These are phyloP conservation scores for Anoplopoma fimbria DNA, from an alignment of 2,113 vertebrate genomes.

Conservation along the genomic window DNA sequence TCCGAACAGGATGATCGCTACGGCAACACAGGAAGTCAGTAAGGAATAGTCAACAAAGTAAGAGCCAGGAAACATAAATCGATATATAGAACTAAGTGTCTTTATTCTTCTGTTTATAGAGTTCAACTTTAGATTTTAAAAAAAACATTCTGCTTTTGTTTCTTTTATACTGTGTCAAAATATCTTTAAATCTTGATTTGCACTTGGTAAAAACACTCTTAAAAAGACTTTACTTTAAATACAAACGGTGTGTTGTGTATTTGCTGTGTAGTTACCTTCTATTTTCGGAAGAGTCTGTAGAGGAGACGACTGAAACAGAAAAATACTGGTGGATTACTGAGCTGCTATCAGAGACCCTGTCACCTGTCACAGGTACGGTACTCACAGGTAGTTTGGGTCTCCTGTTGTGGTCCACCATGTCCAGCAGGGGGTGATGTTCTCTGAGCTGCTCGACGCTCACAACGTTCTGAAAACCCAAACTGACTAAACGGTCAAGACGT, in stretches of 20 bases:
- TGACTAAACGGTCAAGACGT: conserved; percentile 53
- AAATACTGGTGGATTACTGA: background rate
- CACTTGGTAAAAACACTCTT: background rate
- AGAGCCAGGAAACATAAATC: background rate
- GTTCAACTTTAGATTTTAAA: background rate
- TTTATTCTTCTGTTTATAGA: background rate
- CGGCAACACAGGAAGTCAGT: background rate
- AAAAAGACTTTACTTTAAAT: background rate
- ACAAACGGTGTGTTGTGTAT: background rate
- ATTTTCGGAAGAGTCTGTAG: conserved; percentile 85
- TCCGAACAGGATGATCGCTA: conserved; percentile 90
- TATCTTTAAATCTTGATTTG: background rate
- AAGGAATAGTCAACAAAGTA: background rate
- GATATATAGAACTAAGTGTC: background rate
- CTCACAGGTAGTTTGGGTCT: conserved; percentile 82
- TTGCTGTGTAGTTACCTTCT: conserved; percentile 82
- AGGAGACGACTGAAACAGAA: conserved; percentile 81
- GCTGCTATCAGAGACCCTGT: background rate
- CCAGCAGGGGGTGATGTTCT: conserved; percentile 88
- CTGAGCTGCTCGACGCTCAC: conserved; percentile 87
- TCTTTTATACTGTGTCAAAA: background rate
- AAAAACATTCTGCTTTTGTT: background rate
- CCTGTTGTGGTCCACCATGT: conserved; percentile 89
- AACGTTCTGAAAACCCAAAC: conserved; percentile 89
- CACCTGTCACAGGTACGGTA: background rate